These are phyloP conservation scores for Menidia menidia DNA, from an alignment of 2,797 vertebrate genomes.

Conservation along the genomic window DNA sequence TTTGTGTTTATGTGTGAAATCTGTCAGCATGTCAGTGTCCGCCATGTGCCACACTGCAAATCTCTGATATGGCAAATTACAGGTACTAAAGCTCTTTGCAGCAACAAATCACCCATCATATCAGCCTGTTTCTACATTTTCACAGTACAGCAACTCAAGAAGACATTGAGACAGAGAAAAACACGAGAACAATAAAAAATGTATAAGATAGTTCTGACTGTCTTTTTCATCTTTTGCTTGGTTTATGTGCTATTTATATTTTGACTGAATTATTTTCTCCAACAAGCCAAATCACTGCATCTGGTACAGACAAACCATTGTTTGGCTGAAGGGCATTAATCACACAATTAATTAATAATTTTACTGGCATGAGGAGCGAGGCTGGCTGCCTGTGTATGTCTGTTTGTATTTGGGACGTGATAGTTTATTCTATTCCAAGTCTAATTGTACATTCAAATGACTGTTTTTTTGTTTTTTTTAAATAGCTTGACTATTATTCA, in stretches of 20 bases:
- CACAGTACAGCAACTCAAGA: slow-evolving; percentile 1
- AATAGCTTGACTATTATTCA: slow-evolving; percentile 57
- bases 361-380: slow-evolving; percentile 49
- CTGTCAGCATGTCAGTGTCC: background rate
- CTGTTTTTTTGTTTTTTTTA: slow-evolving; percentile 25
- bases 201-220: slow-evolving; percentile 7
- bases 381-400: slow-evolving; percentile 17
- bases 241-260: slow-evolving; percentile 51
- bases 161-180: slow-evolving; percentile 9
- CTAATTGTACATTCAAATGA: slow-evolving; percentile 42
- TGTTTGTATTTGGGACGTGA: slow-evolving; percentile 25
- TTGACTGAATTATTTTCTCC: slow-evolving; percentile 7
- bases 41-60: background rate
- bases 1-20: slow-evolving; percentile 27
- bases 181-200: slow-evolving; percentile 19
- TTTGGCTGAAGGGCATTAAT: slow-evolving; percentile 25
- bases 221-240: slow-evolving; percentile 9
- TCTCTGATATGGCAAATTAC: slow-evolving; percentile 1
- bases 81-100: background rate
- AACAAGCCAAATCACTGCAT: slow-evolving; percentile 26
- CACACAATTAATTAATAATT: slow-evolving; percentile 45
- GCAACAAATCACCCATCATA: slow-evolving; percentile 2
- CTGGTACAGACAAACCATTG: slow-evolving; percentile 31
- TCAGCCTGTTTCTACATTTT: slow-evolving; percentile 3
- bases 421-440: slow-evolving; percentile 20